Base-by-base conservation (phyloP, 2,888 invertebrate species). In the Lagria hirta region DNA sequence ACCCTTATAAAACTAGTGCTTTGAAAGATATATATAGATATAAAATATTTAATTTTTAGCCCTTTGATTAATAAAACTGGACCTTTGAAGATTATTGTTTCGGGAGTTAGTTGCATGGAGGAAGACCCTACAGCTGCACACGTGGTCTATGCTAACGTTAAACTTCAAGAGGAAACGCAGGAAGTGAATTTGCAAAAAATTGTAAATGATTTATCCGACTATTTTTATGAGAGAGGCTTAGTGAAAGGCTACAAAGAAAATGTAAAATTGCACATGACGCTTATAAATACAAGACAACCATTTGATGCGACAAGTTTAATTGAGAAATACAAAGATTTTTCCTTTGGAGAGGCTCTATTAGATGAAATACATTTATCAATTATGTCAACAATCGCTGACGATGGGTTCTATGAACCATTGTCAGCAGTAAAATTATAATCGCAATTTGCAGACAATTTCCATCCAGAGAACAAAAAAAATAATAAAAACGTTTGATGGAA, bases 31-130 rank as follows among this genome's bases (percentile, higher is more conserved):
- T 15, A 28, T 43, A 13, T 29, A 6, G 8, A 32, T 41, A 28
- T 13, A n/a, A 17, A 14, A 18, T 20, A 11, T 17, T 16, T 27
- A 20, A 45, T 40, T 57, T 57, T 53, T 42, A 66, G 66, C 13
- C 62, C 62, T 4, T 42, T 66, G 3, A 28, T 66, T 7, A 23
- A 51, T 38, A 57, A 54, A 49, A 50, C 36, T 18, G 66, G 63
- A 6, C 58, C 60, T n/a, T 43, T 66, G 13, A 75, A 71, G 52
- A 68, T 89, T n/a, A 70, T 74, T 48, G 57, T 89, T n/a, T 74
- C 77, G 60, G 94, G 93, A 1, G 65, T 95, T 7, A 86, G 89
- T 42, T 88, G 87, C 59, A 92, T 95, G 91, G 91, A 93, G 65
- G 89, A 91, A 66, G 92, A 96, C 68, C 87, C 90, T 1, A 74